These are phyloP conservation scores for Nasua narica DNA, from an alignment of 2,797 vertebrate genomes.

Conservation along the genomic window DNA sequence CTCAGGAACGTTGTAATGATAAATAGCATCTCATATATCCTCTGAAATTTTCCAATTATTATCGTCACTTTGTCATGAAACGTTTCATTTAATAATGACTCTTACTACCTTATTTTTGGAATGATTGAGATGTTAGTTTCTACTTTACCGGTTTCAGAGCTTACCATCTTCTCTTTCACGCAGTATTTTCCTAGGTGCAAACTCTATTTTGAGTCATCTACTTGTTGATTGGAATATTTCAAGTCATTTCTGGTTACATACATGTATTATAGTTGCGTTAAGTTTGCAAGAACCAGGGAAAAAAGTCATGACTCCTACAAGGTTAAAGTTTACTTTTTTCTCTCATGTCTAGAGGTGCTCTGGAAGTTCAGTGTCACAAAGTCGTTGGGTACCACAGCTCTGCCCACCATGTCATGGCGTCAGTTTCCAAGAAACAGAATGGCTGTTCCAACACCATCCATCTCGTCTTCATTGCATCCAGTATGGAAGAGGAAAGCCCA, in stretches of 20 bases:
- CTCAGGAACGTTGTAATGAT: not conserved
- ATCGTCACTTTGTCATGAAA: not conserved
- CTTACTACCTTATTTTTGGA: not conserved
- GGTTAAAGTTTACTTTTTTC: not conserved
- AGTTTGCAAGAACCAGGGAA: not conserved
- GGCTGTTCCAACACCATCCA: no score
- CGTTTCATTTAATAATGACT: not conserved
- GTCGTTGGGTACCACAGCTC: not conserved
- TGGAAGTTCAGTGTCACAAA: not conserved
- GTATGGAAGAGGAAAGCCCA: not conserved
- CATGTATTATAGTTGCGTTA: not conserved
- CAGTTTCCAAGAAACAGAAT: not conserved
- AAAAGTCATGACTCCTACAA: not conserved
- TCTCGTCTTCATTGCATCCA: not conserved
- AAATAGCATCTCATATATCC: not conserved
- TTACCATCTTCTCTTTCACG: not conserved
- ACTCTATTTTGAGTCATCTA: not conserved
- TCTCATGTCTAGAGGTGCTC: not conserved
- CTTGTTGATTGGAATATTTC: not conserved
- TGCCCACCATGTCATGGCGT: not conserved
- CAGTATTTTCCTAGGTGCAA: not conserved
- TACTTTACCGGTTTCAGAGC: not conserved
- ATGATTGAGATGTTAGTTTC: not conserved
- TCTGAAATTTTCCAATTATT: not conserved
- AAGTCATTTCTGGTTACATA: not conserved